A percentile compares a stretch with the other conserved stretches of the same genome.
Conservation (phyloP, 92 coral and sea anemone genomes). For the Phenganax marumi region DNA sequence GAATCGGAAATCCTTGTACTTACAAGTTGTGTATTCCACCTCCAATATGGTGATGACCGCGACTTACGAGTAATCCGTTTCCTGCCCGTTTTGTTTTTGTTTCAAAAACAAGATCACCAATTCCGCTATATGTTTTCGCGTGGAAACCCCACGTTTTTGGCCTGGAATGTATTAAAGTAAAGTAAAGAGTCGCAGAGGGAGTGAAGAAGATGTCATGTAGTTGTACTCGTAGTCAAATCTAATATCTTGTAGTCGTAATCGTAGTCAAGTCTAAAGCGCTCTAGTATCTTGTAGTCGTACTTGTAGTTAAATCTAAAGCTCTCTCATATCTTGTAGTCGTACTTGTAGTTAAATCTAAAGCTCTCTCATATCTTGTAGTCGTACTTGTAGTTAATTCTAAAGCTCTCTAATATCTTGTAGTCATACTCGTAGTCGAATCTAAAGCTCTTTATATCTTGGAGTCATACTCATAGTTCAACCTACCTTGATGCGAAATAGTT, state of each 20-base stretch:
- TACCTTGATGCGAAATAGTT: constrained; percentile 41
- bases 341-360: too few relatives aligned
- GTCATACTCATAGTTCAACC: background rate
- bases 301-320: background rate
- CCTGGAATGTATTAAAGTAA: background rate
- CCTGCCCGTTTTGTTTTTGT: background rate
- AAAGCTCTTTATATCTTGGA: too few relatives aligned
- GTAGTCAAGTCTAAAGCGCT: too few relatives aligned
- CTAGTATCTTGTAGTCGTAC: too few relatives aligned
- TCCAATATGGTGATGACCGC: constrained; percentile 23
- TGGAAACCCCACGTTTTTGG: constrained; percentile 33
- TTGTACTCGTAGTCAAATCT: too few relatives aligned
- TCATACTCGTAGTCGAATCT: too few relatives aligned
- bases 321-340: too few relatives aligned
- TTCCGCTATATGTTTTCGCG: constrained; percentile 34
- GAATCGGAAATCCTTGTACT: background rate
- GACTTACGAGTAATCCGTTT: constrained; percentile 33
- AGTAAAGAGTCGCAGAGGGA: background rate
- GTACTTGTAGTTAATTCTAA: too few relatives aligned
- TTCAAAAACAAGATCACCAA: constrained; percentile 3
- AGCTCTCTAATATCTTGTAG: too few relatives aligned
- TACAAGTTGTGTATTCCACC: constrained; percentile 42
- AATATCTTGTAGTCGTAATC: too few relatives aligned
- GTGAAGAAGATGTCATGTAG: background rate
- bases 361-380: too few relatives aligned